Conservation (phyloP, 2,113 vertebrate genomes). For the Seriola aureovittata region DNA sequence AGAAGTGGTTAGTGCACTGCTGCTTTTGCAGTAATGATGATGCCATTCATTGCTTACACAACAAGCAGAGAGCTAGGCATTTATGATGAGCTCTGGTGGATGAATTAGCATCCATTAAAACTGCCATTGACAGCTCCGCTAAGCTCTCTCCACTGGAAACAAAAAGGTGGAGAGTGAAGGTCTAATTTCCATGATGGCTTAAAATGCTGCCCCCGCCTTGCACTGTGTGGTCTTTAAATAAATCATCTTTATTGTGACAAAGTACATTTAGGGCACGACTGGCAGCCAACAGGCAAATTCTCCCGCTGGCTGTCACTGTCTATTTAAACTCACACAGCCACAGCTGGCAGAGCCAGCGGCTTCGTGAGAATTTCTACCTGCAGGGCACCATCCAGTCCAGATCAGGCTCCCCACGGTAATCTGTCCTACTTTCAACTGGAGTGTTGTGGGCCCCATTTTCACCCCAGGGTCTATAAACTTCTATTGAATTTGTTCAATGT, state of each 20-base stretch:
- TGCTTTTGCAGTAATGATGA: slow-evolving; percentile 66
- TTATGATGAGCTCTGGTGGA: slow-evolving; percentile 72
- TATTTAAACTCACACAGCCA: slow-evolving; percentile 53
- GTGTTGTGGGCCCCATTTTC: slow-evolving; percentile 59
- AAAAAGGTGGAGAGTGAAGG: slow-evolving; percentile 56
- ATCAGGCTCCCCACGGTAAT: slow-evolving; percentile 70
- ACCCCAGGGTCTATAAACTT: slow-evolving; percentile 49
- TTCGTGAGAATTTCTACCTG: slow-evolving; percentile 72
- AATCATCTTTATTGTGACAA: slow-evolving; percentile 76
- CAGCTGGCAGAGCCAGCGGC: slow-evolving; percentile 59
- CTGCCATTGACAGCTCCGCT: slow-evolving; percentile 58
- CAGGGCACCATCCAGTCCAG: slow-evolving; percentile 64
- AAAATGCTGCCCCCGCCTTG: slow-evolving; percentile 49
- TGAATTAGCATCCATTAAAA: slow-evolving; percentile 76
- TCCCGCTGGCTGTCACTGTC: slow-evolving; percentile 60
- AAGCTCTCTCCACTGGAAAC: slow-evolving; percentile 61
- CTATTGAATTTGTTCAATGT: slow-evolving; percentile 70
- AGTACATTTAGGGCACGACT: slow-evolving; percentile 68
- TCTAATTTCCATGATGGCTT: slow-evolving; percentile 67
- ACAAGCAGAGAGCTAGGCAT: slow-evolving; percentile 54
- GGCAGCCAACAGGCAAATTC: slow-evolving; percentile 54
- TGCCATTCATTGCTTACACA: slow-evolving; percentile 74
- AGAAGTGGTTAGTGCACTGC: slow-evolving; percentile 64
- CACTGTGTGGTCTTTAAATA: slow-evolving; percentile 70
- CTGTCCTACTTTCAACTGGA: slow-evolving; percentile 72